These are phyloP conservation scores for Abscondita cerata DNA, from an alignment of 2,888 invertebrate genomes.

Conservation along the genomic window DNA sequence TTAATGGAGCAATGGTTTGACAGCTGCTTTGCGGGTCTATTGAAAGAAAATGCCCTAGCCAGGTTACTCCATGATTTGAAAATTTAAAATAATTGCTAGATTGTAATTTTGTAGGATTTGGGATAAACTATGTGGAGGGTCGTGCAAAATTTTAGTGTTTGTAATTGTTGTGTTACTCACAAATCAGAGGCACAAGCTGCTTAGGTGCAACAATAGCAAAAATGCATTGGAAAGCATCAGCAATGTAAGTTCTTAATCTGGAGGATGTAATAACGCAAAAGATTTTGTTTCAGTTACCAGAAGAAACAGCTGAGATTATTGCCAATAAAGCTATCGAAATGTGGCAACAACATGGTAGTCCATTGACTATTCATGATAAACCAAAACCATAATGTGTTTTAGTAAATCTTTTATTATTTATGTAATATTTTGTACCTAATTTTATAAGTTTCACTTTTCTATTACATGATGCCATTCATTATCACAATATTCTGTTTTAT, in stretches of 20 bases:
- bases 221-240: constrained; percentile 71
- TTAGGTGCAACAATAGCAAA: constrained; percentile 67
- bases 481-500: too few species aligned
- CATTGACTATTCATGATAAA: constrained; percentile 56
- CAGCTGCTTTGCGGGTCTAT: constrained; percentile 81
- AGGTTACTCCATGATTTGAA: constrained; percentile 62
- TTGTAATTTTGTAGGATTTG: constrained; percentile 70
- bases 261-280: neutral
- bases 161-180: constrained; percentile 77
- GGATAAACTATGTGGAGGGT: constrained; percentile 89
- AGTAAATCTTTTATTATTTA: too few species aligned
- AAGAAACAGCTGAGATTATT: constrained; percentile 82
- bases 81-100: neutral
- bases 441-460: too few species aligned
- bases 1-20: constrained; percentile 82
- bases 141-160: constrained; percentile 81
- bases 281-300: constrained; percentile 68
- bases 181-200: constrained; percentile 70
- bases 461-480: too few species aligned
- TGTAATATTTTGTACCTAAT: too few species aligned
- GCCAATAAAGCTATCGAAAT: constrained; percentile 86
- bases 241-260: constrained; percentile 62
- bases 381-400: constrained; percentile 45
- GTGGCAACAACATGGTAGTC: constrained; percentile 82
- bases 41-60: constrained; percentile 79